phyloP scores from a whole-genome alignment of 2,797 vertebrate species.

The Acipenser transmontanus region DNA sequence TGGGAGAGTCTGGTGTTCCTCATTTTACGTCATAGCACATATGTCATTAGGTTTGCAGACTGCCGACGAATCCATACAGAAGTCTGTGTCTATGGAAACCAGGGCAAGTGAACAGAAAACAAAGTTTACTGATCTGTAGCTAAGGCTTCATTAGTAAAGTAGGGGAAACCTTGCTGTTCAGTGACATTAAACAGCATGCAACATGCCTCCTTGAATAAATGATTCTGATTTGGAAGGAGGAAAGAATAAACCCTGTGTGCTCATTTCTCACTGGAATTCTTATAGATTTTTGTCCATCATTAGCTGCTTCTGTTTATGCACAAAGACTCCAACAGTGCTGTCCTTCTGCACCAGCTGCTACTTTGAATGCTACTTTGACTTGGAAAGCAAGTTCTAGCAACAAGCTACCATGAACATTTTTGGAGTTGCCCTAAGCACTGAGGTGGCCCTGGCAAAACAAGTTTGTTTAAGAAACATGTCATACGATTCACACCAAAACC shows the following conservation, averaged over 20 bases:
- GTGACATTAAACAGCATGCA: no score
- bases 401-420: not conserved
- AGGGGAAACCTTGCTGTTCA: no score
- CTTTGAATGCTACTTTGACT: not conserved
- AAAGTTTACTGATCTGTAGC: no score
- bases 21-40: no score
- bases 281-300: conserved; percentile 8
- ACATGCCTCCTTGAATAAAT: no score
- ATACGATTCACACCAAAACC: not conserved
- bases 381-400: not conserved
- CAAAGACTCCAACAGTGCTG: not conserved
- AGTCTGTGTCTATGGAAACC: no score
- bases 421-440: not conserved
- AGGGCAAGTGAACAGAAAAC: no score
- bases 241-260: not conserved
- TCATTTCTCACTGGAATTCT: conserved; percentile 9
- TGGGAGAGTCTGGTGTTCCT: no score
- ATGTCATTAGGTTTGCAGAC: no score
- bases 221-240: not conserved
- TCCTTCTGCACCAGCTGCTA: not conserved
- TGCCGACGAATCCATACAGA: no score
- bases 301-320: conserved; percentile 1
- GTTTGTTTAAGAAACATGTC: not conserved
- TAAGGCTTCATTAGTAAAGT: no score
- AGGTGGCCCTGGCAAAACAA: not conserved